Evolutionary conservation across 2,113 vertebrate species (phyloP).

Genomic region (Tychaedon coryphoeus): DNA sequence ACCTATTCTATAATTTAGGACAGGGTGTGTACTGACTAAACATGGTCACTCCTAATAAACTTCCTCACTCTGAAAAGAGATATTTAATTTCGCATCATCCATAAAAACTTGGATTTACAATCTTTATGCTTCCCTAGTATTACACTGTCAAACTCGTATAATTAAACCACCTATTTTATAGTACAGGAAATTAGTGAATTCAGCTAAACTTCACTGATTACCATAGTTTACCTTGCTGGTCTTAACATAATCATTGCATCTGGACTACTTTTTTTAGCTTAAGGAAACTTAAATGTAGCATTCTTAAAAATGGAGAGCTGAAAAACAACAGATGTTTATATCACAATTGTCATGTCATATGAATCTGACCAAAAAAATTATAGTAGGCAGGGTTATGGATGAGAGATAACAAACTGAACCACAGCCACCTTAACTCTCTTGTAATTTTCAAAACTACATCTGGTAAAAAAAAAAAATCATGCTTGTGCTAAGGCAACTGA

Average conservation of each 20-base stretch:
- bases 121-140: not conserved
- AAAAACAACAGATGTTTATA: not conserved
- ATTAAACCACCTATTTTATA: not conserved
- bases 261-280: not conserved
- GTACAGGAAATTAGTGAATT: not conserved
- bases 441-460: not conserved
- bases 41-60: not conserved
- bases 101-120: not conserved
- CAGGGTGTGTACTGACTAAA: not conserved
- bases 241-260: not conserved
- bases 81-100: not conserved
- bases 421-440: not conserved
- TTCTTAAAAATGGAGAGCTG: not conserved
- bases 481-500: not conserved
- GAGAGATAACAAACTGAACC: not conserved
- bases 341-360: not conserved
- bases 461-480: not conserved
- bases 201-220: not conserved
- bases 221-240: not conserved
- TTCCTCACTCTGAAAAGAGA: not conserved
- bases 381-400: not conserved
- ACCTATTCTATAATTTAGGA: not conserved
- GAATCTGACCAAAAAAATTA: not conserved
- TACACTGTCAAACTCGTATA: not conserved
- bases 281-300: not conserved